phyloP scores from a whole-genome alignment of 2,113 vertebrate genomes.

The Strix aluco region DNA sequence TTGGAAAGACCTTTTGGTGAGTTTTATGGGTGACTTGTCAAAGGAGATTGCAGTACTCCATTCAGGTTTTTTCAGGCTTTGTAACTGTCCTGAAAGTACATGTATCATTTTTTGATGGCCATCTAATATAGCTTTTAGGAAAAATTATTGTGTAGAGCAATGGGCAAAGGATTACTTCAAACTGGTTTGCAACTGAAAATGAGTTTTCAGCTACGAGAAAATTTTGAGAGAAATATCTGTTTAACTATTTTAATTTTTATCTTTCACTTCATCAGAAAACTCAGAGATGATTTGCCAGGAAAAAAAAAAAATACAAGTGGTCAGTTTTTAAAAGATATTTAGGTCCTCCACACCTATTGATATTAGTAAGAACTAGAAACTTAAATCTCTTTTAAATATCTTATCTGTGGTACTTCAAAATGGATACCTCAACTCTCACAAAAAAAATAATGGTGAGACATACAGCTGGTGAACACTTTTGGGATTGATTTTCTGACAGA shows the following conservation, averaged over 20 bases:
- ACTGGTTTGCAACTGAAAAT: background rate
- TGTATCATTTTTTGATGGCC: background rate
- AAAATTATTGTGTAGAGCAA: background rate
- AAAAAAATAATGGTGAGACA: background rate
- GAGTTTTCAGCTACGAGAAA: background rate
- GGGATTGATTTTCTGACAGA: background rate
- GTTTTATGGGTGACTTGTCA: background rate
- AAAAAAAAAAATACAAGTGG: background rate
- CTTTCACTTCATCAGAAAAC: background rate
- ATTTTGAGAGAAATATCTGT: background rate
- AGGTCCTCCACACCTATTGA: background rate
- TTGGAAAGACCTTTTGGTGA: background rate
- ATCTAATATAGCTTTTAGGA: background rate
- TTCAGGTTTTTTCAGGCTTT: background rate
- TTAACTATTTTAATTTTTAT: background rate
- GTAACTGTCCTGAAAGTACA: background rate
- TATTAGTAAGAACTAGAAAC: background rate
- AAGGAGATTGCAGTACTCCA: background rate
- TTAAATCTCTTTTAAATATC: background rate
- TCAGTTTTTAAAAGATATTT: background rate
- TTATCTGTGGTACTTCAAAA: background rate
- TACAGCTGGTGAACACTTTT: background rate
- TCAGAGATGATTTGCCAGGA: background rate
- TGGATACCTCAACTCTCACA: background rate
- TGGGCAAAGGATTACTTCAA: background rate